Percentiles rank a stretch among this genome's conserved stretches.
phyloP scores from a whole-genome alignment of 2,113 vertebrate genomes.

The Octodon degus region DNA sequence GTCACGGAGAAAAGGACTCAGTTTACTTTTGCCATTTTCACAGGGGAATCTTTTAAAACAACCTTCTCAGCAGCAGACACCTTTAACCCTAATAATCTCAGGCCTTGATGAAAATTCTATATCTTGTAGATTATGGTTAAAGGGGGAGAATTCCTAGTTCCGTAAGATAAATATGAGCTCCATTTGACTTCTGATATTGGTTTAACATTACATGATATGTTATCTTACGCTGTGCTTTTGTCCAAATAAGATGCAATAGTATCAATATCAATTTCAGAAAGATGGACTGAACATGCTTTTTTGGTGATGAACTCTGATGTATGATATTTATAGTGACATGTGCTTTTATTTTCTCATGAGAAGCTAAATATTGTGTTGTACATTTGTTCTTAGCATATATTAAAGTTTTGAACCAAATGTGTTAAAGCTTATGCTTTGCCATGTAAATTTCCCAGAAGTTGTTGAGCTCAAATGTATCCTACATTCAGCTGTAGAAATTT shows the following conservation, averaged over 20 bases:
- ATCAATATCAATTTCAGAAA: slow-evolving; percentile 81
- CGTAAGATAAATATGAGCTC: slow-evolving; percentile 83
- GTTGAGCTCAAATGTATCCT: slow-evolving; percentile 88
- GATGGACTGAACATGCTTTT: slow-evolving; percentile 77
- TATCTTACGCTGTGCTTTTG: slow-evolving; percentile 82
- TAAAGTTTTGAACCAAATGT: slow-evolving; percentile 87
- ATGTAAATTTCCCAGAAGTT: slow-evolving; percentile 87
- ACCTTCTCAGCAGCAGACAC: slow-evolving; percentile 81
- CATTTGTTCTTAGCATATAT: slow-evolving; percentile 86
- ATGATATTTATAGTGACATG: slow-evolving; percentile 81
- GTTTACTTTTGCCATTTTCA: slow-evolving; percentile 80
- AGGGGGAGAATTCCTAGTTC: slow-evolving; percentile 84
- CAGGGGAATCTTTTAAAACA: slow-evolving; percentile 81
- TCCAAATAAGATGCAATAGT: slow-evolving; percentile 82
- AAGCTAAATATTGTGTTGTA: slow-evolving; percentile 88
- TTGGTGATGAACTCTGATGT: slow-evolving; percentile 84
- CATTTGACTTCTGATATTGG: slow-evolving; percentile 82
- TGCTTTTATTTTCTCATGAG: slow-evolving; percentile 86
- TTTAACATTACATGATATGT: slow-evolving; percentile 80
- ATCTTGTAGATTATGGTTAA: slow-evolving; percentile 87
- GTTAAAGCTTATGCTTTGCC: slow-evolving; percentile 87
- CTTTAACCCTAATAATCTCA: slow-evolving; percentile 88
- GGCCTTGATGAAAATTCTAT: slow-evolving; percentile 88
- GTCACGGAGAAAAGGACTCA: slow-evolving; percentile 73
- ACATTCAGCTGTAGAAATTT: slow-evolving; percentile 87